These are phyloP conservation scores for Lysiphlebus fabarum DNA, from an alignment of 1,140 invertebrate genomes.

Conservation along the genomic window DNA sequence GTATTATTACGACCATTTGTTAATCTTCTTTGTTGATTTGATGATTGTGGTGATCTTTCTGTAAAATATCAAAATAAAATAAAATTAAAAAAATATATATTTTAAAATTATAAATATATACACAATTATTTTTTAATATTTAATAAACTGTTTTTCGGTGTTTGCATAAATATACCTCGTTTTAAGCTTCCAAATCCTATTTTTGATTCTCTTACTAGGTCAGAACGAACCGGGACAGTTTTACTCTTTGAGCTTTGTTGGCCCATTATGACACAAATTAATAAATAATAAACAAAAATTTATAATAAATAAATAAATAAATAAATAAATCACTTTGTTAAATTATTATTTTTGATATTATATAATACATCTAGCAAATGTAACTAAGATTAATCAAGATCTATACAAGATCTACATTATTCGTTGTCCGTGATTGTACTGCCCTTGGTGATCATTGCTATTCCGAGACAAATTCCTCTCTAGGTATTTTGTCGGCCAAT, in stretches of 20 bases:
- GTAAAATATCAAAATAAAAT: conserved; percentile 22
- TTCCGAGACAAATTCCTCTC: conserved; percentile 22
- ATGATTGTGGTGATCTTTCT: conserved; percentile 45
- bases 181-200: conserved; percentile 49
- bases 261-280: conserved; percentile 31
- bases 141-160: background rate
- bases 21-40: conserved; percentile 39
- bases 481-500: conserved; percentile 23
- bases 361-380: conserved; percentile 11
- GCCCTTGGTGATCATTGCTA: conserved; percentile 19
- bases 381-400: background rate
- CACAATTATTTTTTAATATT: too few species aligned
- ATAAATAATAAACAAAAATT: background rate
- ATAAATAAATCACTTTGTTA: background rate
- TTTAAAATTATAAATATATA: background rate
- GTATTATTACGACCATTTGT: conserved; percentile 36
- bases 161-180: conserved; percentile 39
- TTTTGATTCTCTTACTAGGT: conserved; percentile 47
- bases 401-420: conserved; percentile 18
- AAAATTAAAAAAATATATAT: background rate
- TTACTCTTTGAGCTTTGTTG: conserved; percentile 48
- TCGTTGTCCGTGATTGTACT: background rate
- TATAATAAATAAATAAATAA: background rate
- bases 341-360: background rate
- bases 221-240: conserved; percentile 36